Percentiles rank a stretch among this genome's conserved stretches.
phyloP scores from a whole-genome alignment of 1,140 invertebrate species.

The Protaetia brevitarsis region DNA sequence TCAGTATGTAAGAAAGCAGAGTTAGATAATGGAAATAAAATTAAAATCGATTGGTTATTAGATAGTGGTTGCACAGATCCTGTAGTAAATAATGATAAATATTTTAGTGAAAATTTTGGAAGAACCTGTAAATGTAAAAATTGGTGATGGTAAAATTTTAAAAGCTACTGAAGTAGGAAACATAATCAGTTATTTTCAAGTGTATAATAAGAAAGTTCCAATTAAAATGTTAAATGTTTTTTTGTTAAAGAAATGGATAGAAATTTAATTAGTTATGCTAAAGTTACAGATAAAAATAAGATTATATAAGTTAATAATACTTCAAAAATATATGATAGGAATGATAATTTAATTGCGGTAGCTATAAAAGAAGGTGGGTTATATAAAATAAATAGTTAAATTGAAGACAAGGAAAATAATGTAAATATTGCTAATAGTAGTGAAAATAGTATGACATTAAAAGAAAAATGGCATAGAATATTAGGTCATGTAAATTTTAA shows the following conservation, averaged over 20 bases:
- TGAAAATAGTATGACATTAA: slow-evolving; percentile 7
- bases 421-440: background rate
- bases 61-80: no score
- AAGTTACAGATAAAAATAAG: slow-evolving; percentile 8
- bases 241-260: slow-evolving; percentile 11
- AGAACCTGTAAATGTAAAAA: no score
- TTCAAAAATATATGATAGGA: slow-evolving; percentile 23
- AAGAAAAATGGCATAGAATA: slow-evolving; percentile 18
- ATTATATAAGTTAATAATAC: slow-evolving; percentile 1
- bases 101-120: no score
- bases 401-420: background rate
- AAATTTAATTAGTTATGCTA: slow-evolving; percentile 21
- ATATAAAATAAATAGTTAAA: background rate
- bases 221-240: slow-evolving; percentile 1
- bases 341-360: slow-evolving; percentile 13
- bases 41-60: no score
- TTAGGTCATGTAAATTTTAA: slow-evolving; percentile 19
- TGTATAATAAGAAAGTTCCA: background rate
- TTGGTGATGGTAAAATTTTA: no score
- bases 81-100: no score
- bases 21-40: no score
- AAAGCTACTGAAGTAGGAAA: no score
- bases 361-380: slow-evolving; percentile 6
- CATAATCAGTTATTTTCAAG: slow-evolving; percentile 5
- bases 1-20: no score